Conservation (phyloP, 2,888 invertebrate genomes). For the Cheilosia soror region DNA sequence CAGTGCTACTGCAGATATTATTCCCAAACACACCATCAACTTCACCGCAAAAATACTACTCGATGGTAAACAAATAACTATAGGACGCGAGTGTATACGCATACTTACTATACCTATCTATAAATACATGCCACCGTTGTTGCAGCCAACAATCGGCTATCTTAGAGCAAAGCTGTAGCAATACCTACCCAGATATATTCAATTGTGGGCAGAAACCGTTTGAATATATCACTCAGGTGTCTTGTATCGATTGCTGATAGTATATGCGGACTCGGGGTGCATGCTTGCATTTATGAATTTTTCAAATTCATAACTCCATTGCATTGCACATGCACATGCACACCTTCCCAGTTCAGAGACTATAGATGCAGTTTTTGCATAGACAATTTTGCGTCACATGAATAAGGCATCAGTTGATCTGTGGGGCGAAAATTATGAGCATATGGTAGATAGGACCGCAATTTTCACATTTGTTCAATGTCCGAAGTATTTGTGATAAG, state of each 20-base stretch:
- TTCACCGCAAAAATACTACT: not conserved
- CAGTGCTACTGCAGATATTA: not conserved
- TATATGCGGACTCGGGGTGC: constrained; percentile 18
- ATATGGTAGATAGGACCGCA: constrained; percentile 50
- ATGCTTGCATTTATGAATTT: constrained; percentile 68
- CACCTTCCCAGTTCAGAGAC: constrained; percentile 29
- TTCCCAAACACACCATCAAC: constrained; percentile 2
- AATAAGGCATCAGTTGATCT: constrained; percentile 55
- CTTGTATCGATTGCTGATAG: constrained; percentile 72
- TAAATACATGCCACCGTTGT: constrained; percentile 6
- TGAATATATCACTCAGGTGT: constrained; percentile 70
- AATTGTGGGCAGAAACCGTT: constrained; percentile 65
- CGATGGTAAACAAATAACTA: constrained; percentile 1
- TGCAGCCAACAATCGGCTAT: constrained; percentile 38
- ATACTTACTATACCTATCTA: not conserved
- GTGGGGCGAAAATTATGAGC: constrained; percentile 58
- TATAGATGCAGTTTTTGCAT: constrained; percentile 8
- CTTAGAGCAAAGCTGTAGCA: not conserved
- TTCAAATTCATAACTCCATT: constrained; percentile 65
- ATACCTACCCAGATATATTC: constrained; percentile 30
- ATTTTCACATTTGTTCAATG: constrained; percentile 62
- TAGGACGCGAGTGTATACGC: not conserved
- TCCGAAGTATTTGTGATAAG: constrained; percentile 54
- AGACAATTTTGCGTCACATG: constrained; percentile 32
- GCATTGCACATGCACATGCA: constrained; percentile 10